These are phyloP conservation scores for Apodemia duryi DNA, from an alignment of 2,888 invertebrate species.

Conservation along the genomic window DNA sequence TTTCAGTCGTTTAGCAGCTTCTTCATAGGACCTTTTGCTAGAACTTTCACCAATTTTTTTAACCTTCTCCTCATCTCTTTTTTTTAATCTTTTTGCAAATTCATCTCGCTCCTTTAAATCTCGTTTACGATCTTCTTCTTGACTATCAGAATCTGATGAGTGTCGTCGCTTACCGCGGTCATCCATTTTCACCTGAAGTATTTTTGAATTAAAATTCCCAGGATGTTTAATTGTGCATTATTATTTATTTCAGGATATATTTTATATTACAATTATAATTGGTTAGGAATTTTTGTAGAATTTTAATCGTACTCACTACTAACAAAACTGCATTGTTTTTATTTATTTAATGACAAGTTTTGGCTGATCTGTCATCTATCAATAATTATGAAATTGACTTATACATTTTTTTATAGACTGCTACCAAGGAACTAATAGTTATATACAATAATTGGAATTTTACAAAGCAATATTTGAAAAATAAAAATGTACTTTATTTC, in stretches of 20 bases:
- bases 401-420: too few species aligned
- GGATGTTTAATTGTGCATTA: neutral
- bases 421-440: too few species aligned
- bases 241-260: neutral
- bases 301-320: neutral
- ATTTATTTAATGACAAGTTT: too few species aligned
- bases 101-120: conserved; percentile 97
- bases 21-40: conserved; percentile 86
- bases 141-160: conserved; percentile 83
- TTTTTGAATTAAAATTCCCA: neutral
- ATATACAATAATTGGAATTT: too few species aligned
- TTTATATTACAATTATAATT: neutral
- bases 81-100: conserved; percentile 91
- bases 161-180: conserved; percentile 65
- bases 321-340: neutral
- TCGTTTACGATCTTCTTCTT: conserved; percentile 87
- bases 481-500: too few species aligned
- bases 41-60: conserved; percentile 86
- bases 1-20: conserved; percentile 94
- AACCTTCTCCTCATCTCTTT: conserved; percentile 93
- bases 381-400: too few species aligned
- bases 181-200: conserved; percentile 41
- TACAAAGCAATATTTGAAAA: too few species aligned
- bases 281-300: neutral
- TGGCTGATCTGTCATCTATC: too few species aligned